Conservation (phyloP, 2,113 vertebrate genomes). For the Donacobius atricapilla region DNA sequence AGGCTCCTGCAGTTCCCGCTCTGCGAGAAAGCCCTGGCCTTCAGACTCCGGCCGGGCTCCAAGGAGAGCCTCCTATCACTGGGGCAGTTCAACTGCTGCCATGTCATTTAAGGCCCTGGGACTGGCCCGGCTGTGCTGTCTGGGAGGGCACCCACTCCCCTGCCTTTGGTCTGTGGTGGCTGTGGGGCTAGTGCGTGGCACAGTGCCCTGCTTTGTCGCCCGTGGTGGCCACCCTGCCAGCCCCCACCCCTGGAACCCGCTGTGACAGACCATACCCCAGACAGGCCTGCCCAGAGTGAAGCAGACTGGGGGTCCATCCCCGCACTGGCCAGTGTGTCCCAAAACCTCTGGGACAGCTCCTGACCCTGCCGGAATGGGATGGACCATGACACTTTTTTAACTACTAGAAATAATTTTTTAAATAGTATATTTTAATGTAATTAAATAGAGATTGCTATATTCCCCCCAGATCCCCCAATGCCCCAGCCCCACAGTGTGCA, state of each 20-base stretch:
- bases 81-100: slow-evolving; percentile 90
- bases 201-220: neutral
- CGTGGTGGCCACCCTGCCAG: accelerated
- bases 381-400: neutral
- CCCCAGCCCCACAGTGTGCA: neutral
- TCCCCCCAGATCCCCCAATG: neutral
- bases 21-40: slow-evolving; percentile 66
- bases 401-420: slow-evolving; percentile 50
- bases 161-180: neutral
- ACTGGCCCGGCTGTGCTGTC: accelerated
- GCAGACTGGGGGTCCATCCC: neutral
- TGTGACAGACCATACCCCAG: neutral
- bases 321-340: accelerated
- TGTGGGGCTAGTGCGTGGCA: accelerated
- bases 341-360: neutral
- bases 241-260: accelerated
- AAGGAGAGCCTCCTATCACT: slow-evolving; percentile 84
- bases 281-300: neutral
- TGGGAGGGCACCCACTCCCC: neutral
- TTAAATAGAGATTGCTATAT: slow-evolving; percentile 46
- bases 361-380: accelerated
- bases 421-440: slow-evolving; percentile 71
- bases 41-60: slow-evolving; percentile 61
- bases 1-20: slow-evolving; percentile 66
- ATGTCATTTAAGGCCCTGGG: slow-evolving; percentile 69